Evolutionary conservation across 35 echinoderm and acorn worm genomes (phyloP).

Genomic region (Heliocidaris tuberculata): DNA sequence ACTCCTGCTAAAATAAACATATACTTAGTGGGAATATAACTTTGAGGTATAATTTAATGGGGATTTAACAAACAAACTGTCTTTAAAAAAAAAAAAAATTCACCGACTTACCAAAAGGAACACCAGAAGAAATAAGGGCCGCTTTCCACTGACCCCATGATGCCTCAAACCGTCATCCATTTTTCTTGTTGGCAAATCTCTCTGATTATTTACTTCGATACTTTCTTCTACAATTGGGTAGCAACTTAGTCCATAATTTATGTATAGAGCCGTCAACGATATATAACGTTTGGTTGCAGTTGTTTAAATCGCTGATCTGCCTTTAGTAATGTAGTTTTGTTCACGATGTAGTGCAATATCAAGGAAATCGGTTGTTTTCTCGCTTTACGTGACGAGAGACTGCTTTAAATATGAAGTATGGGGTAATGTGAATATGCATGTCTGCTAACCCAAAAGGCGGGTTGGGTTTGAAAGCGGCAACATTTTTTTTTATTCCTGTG

Average conservation of each 20-base stretch:
- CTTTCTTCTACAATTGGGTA: neutral
- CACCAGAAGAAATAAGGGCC: neutral
- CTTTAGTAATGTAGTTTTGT: neutral
- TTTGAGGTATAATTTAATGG: too few species aligned
- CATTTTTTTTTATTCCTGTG: neutral
- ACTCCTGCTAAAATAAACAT: too few species aligned
- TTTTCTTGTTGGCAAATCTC: neutral
- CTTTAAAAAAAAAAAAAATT: too few species aligned
- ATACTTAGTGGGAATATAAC: too few species aligned
- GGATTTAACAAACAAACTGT: too few species aligned
- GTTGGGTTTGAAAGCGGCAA: neutral
- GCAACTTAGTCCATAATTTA: neutral
- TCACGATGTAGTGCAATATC: neutral
- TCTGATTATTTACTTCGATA: too few species aligned
- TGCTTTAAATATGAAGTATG: neutral
- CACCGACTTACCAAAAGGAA: neutral
- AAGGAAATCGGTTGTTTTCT: neutral
- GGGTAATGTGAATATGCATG: neutral
- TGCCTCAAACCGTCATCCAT: neutral
- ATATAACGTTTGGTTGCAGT: neutral
- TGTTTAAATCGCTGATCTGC: too few species aligned
- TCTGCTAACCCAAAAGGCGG: neutral
- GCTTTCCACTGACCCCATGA: neutral
- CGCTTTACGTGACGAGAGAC: neutral
- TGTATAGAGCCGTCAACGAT: neutral